These are phyloP conservation scores for Xiphophorus birchmanni DNA, from an alignment of 2,797 vertebrate species.

Conservation along the genomic window DNA sequence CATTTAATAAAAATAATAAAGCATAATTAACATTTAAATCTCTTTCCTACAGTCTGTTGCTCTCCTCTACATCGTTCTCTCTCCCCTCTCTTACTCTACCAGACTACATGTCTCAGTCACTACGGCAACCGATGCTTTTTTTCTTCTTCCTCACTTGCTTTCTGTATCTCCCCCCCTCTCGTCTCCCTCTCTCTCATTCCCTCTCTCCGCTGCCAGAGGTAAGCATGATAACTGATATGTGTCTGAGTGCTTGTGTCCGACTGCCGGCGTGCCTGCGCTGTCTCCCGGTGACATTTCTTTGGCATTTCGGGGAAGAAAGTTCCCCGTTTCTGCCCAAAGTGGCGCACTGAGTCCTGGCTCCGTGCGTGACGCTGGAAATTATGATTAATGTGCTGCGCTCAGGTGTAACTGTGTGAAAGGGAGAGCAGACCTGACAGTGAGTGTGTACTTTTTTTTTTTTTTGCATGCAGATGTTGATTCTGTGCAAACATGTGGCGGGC, in stretches of 20 bases:
- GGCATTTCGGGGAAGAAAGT: conserved; percentile 70
- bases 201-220: conserved; percentile 84
- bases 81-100: conserved; percentile 59
- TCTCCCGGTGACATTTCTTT: conserved; percentile 66
- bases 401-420: conserved; percentile 60
- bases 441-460: conserved; percentile 39
- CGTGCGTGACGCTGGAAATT: conserved; percentile 58
- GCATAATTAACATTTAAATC: conserved; percentile 86
- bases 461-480: conserved; percentile 51
- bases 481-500: conserved; percentile 48
- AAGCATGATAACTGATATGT: conserved; percentile 81
- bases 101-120: conserved; percentile 84
- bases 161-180: conserved; percentile 73
- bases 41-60: conserved; percentile 72
- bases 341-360: conserved; percentile 51
- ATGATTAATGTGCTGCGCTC: conserved; percentile 66
- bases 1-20: conserved; percentile 77
- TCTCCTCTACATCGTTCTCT: conserved; percentile 60
- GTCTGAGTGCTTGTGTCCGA: conserved; percentile 55
- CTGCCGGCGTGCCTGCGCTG: conserved; percentile 37
- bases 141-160: conserved; percentile 65
- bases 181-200: conserved; percentile 80
- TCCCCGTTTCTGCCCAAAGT: conserved; percentile 63
- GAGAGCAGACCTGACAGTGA: conserved; percentile 32
- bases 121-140: conserved; percentile 87